These are phyloP conservation scores for Oxygymnocypris stewartii DNA, from an alignment of 2,113 vertebrate species.

Conservation along the genomic window DNA sequence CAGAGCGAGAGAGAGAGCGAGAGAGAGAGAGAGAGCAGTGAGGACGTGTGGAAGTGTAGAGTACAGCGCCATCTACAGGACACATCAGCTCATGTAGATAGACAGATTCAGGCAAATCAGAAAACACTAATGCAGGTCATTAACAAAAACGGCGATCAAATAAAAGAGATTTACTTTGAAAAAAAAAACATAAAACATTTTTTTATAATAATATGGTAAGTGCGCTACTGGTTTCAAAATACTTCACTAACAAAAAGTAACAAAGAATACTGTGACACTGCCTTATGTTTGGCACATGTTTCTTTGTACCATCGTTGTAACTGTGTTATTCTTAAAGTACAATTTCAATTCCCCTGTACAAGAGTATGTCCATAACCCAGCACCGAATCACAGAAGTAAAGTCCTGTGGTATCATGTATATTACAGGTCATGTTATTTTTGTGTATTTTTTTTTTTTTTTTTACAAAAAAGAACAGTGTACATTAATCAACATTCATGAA, in stretches of 20 bases:
- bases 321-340: not conserved
- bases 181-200: not conserved
- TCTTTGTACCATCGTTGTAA: not conserved
- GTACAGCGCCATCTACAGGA: slow-evolving; percentile 96
- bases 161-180: not conserved
- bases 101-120: not conserved
- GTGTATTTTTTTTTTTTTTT: no score
- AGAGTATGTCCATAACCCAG: not conserved
- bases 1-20: no score
- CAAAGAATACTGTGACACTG: not conserved
- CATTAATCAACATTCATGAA: no score
- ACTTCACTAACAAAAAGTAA: not conserved
- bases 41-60: slow-evolving; percentile 76
- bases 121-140: not conserved
- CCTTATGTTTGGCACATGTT: not conserved
- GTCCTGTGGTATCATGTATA: not conserved
- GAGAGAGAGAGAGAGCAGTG: slow-evolving; percentile 63
- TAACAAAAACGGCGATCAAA: not conserved
- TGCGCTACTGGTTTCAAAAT: not conserved
- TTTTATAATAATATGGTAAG: no score
- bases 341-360: not conserved
- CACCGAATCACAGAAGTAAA: not conserved
- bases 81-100: not conserved
- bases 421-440: not conserved
- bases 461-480: no score